These are phyloP conservation scores for Tetragonisca angustula DNA, from an alignment of 2,888 invertebrate genomes.

Conservation along the genomic window DNA sequence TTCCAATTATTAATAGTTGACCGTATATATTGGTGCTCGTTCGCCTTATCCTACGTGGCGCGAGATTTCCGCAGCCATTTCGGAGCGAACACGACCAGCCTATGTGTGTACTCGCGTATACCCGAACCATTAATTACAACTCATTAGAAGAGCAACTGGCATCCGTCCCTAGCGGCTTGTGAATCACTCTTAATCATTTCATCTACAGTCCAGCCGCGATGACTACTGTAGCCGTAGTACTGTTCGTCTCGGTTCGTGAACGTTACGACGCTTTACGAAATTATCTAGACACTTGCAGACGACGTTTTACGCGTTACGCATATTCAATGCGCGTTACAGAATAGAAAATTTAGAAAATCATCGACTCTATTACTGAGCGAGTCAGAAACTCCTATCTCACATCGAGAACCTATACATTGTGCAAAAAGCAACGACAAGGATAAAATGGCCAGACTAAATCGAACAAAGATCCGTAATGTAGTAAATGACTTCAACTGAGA, in stretches of 20 bases:
- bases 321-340: not conserved
- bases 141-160: slow-evolving; percentile 83
- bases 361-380: too few species aligned
- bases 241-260: slow-evolving; percentile 41
- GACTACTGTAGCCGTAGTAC: slow-evolving; percentile 43
- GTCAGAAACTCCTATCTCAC: too few species aligned
- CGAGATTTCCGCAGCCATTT: slow-evolving; percentile 31
- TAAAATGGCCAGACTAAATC: too few species aligned
- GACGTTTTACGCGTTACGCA: not conserved
- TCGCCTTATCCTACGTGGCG: slow-evolving; percentile 28
- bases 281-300: not conserved
- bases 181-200: slow-evolving; percentile 83
- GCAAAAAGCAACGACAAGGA: too few species aligned
- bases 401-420: too few species aligned
- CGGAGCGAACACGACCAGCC: slow-evolving; percentile 64
- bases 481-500: too few species aligned
- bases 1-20: slow-evolving; percentile 63
- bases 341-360: too few species aligned
- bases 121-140: slow-evolving; percentile 83
- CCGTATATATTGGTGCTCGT: slow-evolving; percentile 45
- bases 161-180: slow-evolving; percentile 81
- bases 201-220: slow-evolving; percentile 74
- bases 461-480: too few species aligned
- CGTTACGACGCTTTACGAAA: slow-evolving; percentile 1
- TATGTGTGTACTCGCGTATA: slow-evolving; percentile 76